Evolutionary conservation across 2,797 vertebrate genomes (phyloP).

Genomic region (Chrysocyon brachyurus): DNA sequence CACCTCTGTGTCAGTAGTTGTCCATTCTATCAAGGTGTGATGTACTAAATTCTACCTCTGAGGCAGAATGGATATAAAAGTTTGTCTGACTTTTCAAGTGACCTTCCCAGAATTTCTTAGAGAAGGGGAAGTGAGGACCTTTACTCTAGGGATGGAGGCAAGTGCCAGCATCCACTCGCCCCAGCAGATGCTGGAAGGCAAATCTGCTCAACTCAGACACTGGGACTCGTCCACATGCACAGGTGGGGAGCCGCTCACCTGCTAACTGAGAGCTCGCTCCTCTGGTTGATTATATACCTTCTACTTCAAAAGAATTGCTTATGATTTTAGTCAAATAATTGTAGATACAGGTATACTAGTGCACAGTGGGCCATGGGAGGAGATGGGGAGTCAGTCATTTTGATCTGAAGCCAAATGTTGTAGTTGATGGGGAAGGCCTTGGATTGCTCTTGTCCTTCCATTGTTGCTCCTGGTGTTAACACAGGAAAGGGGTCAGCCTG

Average conservation of each 20-base stretch:
- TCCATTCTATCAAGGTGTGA: neutral
- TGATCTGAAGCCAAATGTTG: neutral
- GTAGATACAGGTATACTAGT: neutral
- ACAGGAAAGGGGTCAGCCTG: neutral
- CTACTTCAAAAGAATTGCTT: neutral
- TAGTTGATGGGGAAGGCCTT: neutral
- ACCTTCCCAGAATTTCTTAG: slow-evolving; percentile 2
- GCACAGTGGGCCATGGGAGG: rapidly evolving
- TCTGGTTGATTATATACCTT: neutral
- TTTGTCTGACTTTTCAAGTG: neutral
- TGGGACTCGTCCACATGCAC: rapidly evolving
- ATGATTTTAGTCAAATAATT: neutral
- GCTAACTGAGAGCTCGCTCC: neutral
- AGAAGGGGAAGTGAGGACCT: neutral
- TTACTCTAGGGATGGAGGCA: neutral
- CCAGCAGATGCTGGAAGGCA: neutral
- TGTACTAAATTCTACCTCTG: neutral
- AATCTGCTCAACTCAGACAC: too few species aligned
- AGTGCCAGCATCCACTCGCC: neutral
- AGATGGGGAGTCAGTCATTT: neutral
- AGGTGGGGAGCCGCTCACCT: neutral
- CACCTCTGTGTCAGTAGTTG: neutral
- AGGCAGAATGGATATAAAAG: neutral
- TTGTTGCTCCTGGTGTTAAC: neutral
- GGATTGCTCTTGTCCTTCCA: neutral